Percentiles rank a stretch among this genome's conserved stretches.
Evolutionary conservation across 2,113 vertebrate genomes (phyloP).

Genomic region (Onychorhynchus coronatus): DNA sequence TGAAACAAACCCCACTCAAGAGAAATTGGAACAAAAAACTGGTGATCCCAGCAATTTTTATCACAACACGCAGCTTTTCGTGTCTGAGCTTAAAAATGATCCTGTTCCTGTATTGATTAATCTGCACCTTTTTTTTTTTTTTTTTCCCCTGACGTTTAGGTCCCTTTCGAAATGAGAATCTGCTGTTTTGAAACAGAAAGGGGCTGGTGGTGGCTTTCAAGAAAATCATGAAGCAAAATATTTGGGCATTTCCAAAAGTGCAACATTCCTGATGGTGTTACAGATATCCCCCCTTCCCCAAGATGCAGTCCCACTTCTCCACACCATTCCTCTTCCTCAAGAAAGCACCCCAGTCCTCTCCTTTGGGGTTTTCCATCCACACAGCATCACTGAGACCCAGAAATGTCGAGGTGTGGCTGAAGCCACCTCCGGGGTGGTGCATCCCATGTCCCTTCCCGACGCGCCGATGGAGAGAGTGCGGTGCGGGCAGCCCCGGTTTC

Average conservation of each 20-base stretch:
- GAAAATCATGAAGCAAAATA: neutral
- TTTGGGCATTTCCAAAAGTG: neutral
- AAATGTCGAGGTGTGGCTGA: rapidly evolving
- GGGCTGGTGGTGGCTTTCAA: neutral
- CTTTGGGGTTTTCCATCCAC: neutral
- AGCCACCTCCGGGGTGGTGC: neutral
- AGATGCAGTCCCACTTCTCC: neutral
- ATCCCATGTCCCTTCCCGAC: rapidly evolving
- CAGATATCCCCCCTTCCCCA: neutral
- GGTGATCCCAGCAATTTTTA: neutral
- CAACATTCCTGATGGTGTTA: neutral
- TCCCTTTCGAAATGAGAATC: neutral
- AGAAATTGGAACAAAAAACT: neutral
- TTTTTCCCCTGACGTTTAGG: neutral
- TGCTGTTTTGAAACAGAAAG: neutral
- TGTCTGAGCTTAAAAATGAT: neutral
- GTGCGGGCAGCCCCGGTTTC: rapidly evolving
- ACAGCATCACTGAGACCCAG: neutral
- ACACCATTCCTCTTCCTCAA: rapidly evolving
- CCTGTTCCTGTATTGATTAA: neutral
- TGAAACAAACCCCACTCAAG: neutral
- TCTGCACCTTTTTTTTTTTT: neutral
- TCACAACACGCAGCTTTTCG: neutral
- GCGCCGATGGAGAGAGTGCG: rapidly evolving
- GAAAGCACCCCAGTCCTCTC: neutral